Conservation (phyloP, 2,888 invertebrate genomes). For the Volucella zonaria region DNA sequence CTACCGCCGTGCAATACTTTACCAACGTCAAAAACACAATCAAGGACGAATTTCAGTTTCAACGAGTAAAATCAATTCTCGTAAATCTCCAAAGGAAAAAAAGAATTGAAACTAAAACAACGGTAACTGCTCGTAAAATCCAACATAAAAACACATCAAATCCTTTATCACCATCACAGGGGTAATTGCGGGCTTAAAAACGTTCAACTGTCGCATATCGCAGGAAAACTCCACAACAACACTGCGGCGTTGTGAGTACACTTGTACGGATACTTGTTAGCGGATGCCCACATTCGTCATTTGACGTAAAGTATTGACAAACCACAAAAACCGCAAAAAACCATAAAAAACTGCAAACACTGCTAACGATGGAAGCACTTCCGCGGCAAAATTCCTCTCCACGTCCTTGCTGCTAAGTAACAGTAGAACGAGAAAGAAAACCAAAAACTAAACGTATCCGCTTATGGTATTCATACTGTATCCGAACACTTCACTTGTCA, state of each 20-base stretch:
- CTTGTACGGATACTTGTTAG: neutral
- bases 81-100: neutral
- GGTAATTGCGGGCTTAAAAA: constrained; percentile 2
- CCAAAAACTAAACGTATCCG: constrained; percentile 37
- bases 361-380: constrained; percentile 5
- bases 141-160: neutral
- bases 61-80: neutral
- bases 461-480: constrained; percentile 21
- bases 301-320: constrained; percentile 30
- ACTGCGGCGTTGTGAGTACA: neutral
- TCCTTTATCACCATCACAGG: constrained; percentile 21
- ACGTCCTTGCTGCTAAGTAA: neutral
- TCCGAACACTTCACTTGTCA: neutral
- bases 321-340: constrained; percentile 2
- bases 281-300: constrained; percentile 3
- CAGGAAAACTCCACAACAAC: constrained; percentile 19
- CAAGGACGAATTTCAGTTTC: constrained; percentile 28
- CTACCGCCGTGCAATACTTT: neutral
- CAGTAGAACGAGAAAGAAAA: neutral
- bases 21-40: neutral
- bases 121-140: constrained; percentile 5
- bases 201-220: constrained; percentile 23
- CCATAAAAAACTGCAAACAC: neutral
- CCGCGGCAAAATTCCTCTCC: constrained; percentile 25
- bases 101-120: neutral